Conservation (phyloP, 2,888 invertebrate species). For the Thumatha senex region DNA sequence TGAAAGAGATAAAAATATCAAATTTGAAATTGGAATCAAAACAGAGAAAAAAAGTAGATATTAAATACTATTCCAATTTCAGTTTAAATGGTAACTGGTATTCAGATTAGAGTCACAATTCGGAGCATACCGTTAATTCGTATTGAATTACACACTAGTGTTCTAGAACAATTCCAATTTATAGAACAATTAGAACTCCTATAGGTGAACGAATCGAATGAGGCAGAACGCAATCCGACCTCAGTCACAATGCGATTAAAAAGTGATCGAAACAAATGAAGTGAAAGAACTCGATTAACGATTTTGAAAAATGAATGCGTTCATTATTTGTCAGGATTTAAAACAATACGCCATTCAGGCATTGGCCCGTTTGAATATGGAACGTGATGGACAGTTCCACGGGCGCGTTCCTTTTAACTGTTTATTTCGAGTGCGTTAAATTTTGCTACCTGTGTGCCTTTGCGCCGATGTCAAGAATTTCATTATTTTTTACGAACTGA, state of each 20-base stretch:
- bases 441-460: constrained; percentile 48
- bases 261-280: constrained; percentile 72
- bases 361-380: constrained; percentile 73
- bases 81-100: constrained; percentile 14
- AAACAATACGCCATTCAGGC: constrained; percentile 78
- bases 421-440: constrained; percentile 62
- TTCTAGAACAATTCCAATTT: constrained; percentile 62
- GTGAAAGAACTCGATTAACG: constrained; percentile 79
- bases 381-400: constrained; percentile 61
- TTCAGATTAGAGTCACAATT: constrained; percentile 54
- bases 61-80: constrained; percentile 10
- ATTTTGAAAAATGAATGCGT: constrained; percentile 66
- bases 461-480: constrained; percentile 52
- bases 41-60: too few species aligned
- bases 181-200: constrained; percentile 52
- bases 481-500: constrained; percentile 61
- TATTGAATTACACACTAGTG: constrained; percentile 76
- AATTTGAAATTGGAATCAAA: neutral
- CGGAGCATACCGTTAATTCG: constrained; percentile 71
- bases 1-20: neutral
- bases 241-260: constrained; percentile 51
- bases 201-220: constrained; percentile 55
- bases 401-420: constrained; percentile 62
- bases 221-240: constrained; percentile 62
- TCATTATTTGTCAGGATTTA: constrained; percentile 74